Conservation (phyloP, 2,888 invertebrate species). For the Patella depressa region DNA sequence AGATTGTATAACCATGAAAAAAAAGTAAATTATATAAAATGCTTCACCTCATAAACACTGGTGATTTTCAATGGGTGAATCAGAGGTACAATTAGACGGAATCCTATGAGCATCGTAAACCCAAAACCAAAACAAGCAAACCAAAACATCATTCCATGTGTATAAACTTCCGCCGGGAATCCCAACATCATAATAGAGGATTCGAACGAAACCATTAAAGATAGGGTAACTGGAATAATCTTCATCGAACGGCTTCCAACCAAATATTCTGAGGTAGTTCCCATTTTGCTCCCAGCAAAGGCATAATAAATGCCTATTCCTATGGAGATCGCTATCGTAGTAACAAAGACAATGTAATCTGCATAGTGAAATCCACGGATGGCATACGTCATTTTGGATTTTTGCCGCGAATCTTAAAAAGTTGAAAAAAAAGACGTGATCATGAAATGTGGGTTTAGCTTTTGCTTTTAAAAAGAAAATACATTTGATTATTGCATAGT, state of each 20-base stretch:
- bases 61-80: constrained; percentile 64
- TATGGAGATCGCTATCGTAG: constrained; percentile 62
- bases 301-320: constrained; percentile 71
- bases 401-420: no score
- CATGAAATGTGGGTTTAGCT: no score
- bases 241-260: constrained; percentile 67
- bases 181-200: constrained; percentile 66
- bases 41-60: constrained; percentile 64
- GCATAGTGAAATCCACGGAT: constrained; percentile 13
- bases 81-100: constrained; percentile 62
- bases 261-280: constrained; percentile 72
- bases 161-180: constrained; percentile 66
- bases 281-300: constrained; percentile 75
- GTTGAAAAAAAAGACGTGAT: no score
- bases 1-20: no score
- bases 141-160: constrained; percentile 61
- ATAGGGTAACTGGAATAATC: constrained; percentile 68
- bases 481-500: no score
- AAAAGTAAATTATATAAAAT: no score
- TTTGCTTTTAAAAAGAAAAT: no score
- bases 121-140: constrained; percentile 55
- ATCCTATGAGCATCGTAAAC: constrained; percentile 57
- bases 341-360: constrained; percentile 63
- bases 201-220: constrained; percentile 68
- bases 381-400: not conserved